A percentile compares a stretch with the other conserved stretches of the same genome.
Conservation (phyloP, 2,797 vertebrate genomes). For the Typhlichthys eigenmanni region DNA sequence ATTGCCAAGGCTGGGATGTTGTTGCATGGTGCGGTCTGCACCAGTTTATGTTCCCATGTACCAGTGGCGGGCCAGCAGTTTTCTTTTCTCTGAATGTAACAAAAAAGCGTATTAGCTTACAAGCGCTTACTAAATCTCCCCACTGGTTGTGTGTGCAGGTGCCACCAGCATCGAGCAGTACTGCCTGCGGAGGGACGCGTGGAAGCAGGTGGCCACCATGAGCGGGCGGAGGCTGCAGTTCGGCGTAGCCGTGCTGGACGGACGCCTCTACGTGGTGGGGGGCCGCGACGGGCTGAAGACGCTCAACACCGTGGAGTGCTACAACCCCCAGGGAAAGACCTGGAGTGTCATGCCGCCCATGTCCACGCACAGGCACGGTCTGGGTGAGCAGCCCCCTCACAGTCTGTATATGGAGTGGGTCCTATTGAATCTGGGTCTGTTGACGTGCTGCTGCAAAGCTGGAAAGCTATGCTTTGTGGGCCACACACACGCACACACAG, state of each 20-base stretch:
- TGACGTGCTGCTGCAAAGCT: too few relatives aligned
- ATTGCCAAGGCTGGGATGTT: too few relatives aligned
- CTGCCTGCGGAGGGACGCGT: conserved; percentile 90
- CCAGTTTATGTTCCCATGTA: too few relatives aligned
- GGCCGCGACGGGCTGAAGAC: conserved; percentile 96
- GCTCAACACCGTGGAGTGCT: conserved; percentile 96
- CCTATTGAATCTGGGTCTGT: too few relatives aligned
- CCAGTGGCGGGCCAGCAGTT: too few relatives aligned
- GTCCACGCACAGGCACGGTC: conserved; percentile 95
- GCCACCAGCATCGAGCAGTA: conserved; percentile 98
- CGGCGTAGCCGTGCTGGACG: conserved; percentile 90
- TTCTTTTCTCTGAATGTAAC: too few relatives aligned
- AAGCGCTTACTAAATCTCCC: neutral
- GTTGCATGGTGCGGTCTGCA: too few relatives aligned
- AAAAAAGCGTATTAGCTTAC: too few relatives aligned
- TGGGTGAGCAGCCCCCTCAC: conserved; percentile 77
- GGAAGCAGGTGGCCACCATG: conserved; percentile 95
- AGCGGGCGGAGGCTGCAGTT: conserved; percentile 94
- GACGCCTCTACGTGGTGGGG: conserved; percentile 95
- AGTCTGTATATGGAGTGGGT: neutral
- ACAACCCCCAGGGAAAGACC: conserved; percentile 93
- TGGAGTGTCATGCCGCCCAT: conserved; percentile 98
- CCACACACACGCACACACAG: too few relatives aligned
- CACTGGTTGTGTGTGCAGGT: conserved; percentile 68
- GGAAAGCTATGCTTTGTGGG: too few relatives aligned